Evolutionary conservation across 2,113 vertebrate genomes (phyloP).

Genomic region (Mungos mungo): DNA sequence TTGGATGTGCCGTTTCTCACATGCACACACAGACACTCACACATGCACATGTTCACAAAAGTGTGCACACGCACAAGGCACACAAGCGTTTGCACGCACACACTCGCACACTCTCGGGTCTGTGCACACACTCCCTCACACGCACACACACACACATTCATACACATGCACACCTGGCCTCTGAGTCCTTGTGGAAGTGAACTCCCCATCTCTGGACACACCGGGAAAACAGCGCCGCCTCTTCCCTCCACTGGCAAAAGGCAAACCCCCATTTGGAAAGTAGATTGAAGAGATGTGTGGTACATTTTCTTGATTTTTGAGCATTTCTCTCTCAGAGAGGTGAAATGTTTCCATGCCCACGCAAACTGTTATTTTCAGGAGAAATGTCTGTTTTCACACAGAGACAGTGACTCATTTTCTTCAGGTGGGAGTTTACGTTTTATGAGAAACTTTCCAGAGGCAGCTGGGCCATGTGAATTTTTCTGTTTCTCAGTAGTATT

Average conservation of each 20-base stretch:
- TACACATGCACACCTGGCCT: background rate
- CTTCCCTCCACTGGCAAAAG: background rate
- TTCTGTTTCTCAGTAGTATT: background rate
- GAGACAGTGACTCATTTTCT: background rate
- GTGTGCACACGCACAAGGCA: too few species aligned
- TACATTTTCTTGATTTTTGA: background rate
- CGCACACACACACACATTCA: background rate
- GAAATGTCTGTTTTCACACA: background rate
- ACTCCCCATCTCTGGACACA: background rate
- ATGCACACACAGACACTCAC: background rate
- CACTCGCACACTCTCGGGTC: background rate
- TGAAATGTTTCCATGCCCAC: background rate
- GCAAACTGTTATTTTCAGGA: background rate
- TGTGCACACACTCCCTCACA: rapidly evolving
- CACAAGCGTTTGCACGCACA: background rate
- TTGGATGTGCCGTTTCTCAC: rapidly evolving
- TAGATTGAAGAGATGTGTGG: rapidly evolving
- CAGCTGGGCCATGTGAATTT: background rate
- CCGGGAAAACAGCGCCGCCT: background rate
- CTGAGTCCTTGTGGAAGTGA: background rate
- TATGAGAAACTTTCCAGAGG: background rate
- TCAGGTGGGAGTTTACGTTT: slow-evolving; percentile 1
- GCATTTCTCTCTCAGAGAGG: background rate
- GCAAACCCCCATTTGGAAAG: background rate
- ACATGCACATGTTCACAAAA: too few species aligned